Evolutionary conservation across 2,888 invertebrate genomes (phyloP).

Genomic region (Prosopocoilus inquinatus): DNA sequence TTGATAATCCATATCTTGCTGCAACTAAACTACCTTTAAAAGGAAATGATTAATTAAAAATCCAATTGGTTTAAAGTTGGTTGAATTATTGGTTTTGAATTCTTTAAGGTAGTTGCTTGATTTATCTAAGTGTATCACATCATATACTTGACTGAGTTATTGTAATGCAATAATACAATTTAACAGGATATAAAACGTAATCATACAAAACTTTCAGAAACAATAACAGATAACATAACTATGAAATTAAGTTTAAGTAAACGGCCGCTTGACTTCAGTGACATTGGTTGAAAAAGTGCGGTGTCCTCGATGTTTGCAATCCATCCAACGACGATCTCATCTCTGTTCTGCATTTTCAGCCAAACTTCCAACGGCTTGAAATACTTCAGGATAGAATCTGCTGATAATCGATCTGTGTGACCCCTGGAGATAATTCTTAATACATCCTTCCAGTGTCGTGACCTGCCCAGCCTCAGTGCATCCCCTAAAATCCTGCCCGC

Average conservation of each 20-base stretch:
- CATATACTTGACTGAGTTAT: too few relatives aligned
- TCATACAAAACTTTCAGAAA: too few relatives aligned
- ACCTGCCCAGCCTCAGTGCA: slow-evolving; percentile 66
- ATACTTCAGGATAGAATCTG: slow-evolving; percentile 75
- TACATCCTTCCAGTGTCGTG: slow-evolving; percentile 69
- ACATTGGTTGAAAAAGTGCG: slow-evolving; percentile 54
- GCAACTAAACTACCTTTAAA: slow-evolving; percentile 49
- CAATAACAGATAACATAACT: too few relatives aligned
- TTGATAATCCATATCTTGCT: slow-evolving; percentile 73
- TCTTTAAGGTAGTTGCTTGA: too few relatives aligned
- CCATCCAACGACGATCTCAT: slow-evolving; percentile 75
- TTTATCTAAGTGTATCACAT: too few relatives aligned
- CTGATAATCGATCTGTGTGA: slow-evolving; percentile 69
- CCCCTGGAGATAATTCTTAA: slow-evolving; percentile 70
- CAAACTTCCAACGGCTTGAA: slow-evolving; percentile 78
- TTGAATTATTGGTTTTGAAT: too few relatives aligned
- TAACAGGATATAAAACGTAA: too few relatives aligned
- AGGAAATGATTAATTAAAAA: slow-evolving; percentile 21
- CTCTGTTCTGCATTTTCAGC: slow-evolving; percentile 73
- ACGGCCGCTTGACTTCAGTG: too few relatives aligned
- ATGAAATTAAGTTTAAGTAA: too few relatives aligned
- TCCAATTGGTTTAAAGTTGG: neutral
- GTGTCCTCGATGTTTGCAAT: slow-evolving; percentile 66
- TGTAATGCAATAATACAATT: too few relatives aligned
- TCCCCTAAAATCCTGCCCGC: slow-evolving; percentile 75